Conservation (phyloP, 2,113 vertebrate genomes). For the Fregata magnificens region DNA sequence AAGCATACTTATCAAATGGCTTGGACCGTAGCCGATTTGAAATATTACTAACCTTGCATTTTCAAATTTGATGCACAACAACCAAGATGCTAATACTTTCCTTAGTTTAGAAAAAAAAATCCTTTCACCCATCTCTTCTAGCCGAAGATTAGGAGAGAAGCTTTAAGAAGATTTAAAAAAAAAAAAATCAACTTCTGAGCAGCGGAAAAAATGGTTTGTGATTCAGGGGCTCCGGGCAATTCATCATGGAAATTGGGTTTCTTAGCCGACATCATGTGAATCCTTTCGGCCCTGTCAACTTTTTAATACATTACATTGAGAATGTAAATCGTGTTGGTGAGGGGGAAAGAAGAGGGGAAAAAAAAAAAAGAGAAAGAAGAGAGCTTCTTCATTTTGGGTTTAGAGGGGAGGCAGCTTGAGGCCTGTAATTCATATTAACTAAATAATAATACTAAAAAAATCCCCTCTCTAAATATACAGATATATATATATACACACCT, state of each 20-base stretch:
- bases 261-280: constrained; percentile 99
- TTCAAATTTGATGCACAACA: constrained; percentile 96
- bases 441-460: constrained; percentile 73
- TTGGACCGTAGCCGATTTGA: constrained; percentile 89
- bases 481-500: constrained; percentile 48
- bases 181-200: constrained; percentile 91
- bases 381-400: constrained; percentile 82
- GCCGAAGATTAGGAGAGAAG: constrained; percentile 98
- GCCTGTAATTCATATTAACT: constrained; percentile 82
- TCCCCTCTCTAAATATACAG: constrained; percentile 56
- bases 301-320: constrained; percentile 99
- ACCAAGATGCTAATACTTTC: constrained; percentile 94
- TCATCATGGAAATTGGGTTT: constrained; percentile 99
- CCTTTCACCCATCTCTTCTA: constrained; percentile 98
- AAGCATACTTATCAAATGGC: constrained; percentile 77
- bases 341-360: constrained; percentile 61
- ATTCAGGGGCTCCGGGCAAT: constrained; percentile 99
- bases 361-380: constrained; percentile 64
- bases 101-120: constrained; percentile 92
- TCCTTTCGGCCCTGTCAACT: constrained; percentile 99
- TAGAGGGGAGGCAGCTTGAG: constrained; percentile 74
- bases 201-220: constrained; percentile 95
- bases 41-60: constrained; percentile 99
- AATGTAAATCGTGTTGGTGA: constrained; percentile 98
- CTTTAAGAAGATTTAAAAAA: constrained; percentile 99